phyloP scores from a whole-genome alignment of 2,797 vertebrate genomes.

The Mormyrops boulengeri region DNA sequence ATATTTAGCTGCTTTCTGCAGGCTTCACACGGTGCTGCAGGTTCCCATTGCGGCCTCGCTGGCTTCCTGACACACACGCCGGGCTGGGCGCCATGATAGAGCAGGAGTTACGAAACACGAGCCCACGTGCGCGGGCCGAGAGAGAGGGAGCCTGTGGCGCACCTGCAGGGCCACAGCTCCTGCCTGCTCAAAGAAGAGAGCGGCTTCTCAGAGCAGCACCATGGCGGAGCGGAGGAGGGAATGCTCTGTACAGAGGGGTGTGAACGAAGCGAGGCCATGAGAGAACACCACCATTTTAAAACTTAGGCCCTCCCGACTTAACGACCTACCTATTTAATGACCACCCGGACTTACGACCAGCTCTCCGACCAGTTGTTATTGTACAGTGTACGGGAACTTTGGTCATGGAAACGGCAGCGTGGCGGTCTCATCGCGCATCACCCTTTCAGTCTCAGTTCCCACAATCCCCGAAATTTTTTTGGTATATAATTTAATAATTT shows the following conservation, averaged over 20 bases:
- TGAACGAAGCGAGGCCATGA: background rate
- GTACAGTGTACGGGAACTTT: background rate
- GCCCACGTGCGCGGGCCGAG: slow-evolving; percentile 28
- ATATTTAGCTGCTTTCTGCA: background rate
- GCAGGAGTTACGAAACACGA: slow-evolving; percentile 37
- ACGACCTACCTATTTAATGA: background rate
- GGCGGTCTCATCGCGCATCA: background rate
- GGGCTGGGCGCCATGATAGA: slow-evolving; percentile 18
- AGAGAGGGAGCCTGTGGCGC: slow-evolving; percentile 9
- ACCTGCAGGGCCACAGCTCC: background rate
- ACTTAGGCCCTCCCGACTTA: background rate
- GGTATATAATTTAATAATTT: background rate
- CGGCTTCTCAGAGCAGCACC: background rate
- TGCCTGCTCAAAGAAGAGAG: background rate
- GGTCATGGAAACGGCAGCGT: background rate
- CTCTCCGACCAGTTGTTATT: too few species aligned
- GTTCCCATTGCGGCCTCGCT: slow-evolving; percentile 30
- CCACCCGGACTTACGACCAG: background rate
- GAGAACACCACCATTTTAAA: background rate
- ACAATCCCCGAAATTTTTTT: background rate
- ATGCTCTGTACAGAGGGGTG: background rate
- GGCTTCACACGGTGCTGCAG: background rate
- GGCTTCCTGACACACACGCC: slow-evolving; percentile 33
- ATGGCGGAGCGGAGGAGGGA: background rate
- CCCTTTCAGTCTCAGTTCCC: background rate